phyloP scores from a whole-genome alignment of 2,888 invertebrate genomes.

The Mystacides longicornis region DNA sequence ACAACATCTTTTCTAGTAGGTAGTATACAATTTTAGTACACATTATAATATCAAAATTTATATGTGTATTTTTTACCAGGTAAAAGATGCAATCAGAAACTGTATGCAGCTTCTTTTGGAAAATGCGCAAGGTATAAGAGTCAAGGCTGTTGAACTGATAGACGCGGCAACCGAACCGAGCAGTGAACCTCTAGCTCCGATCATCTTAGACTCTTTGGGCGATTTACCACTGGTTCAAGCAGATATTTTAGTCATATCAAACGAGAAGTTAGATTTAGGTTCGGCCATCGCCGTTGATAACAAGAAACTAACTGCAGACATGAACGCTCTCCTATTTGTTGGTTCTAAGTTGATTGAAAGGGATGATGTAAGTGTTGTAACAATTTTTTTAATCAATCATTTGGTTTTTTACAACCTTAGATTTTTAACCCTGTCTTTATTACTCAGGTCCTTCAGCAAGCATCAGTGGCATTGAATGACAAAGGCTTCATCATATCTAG shows the following conservation, averaged over 20 bases:
- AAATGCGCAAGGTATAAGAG: conserved; percentile 56
- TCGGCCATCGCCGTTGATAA: conserved; percentile 52
- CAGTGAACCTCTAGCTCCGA: conserved; percentile 45
- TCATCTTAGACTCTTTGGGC: conserved; percentile 52
- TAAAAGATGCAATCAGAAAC: conserved; percentile 50
- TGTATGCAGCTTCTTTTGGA: conserved; percentile 67
- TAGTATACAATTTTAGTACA: background rate
- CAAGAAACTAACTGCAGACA: conserved; percentile 51
- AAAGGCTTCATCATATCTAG: conserved; percentile 56
- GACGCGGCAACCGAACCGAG: conserved; percentile 47
- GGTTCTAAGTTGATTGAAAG: conserved; percentile 47
- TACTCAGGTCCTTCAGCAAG: conserved; percentile 45
- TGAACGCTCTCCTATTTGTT: conserved; percentile 44
- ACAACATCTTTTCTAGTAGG: background rate
- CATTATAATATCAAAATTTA: background rate
- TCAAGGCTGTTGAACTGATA: conserved; percentile 51
- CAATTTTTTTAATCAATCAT: background rate
- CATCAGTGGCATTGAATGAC: conserved; percentile 45
- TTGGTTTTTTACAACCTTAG: background rate
- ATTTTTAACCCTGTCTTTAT: conserved; percentile 1
- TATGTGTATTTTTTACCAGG: conserved; percentile 29
- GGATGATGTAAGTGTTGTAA: conserved; percentile 36
- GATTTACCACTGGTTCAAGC: conserved; percentile 65
- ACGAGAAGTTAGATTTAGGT: conserved; percentile 42
- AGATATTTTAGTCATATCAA: conserved; percentile 52